Evolutionary conservation across 1,140 invertebrate genomes (phyloP), one percentile per base, ranked within the genome.

Genomic region (Pissodes strobi): DNA sequence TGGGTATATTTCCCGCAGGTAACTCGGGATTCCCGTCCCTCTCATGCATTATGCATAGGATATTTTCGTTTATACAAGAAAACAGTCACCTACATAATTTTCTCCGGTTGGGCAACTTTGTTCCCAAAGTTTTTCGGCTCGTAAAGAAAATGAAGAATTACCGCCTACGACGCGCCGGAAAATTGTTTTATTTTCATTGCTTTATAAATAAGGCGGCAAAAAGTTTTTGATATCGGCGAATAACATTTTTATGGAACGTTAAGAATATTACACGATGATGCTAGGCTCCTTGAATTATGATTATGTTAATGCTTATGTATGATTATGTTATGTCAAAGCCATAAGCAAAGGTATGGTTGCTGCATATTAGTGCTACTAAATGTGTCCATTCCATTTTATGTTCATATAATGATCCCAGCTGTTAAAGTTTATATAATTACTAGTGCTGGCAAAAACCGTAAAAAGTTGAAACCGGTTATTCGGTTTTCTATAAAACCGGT

Each of bases 31-130:
- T 62, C 38, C 23, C n/a, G 59, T 62, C 59, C 59, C 25, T 53
- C 49, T 74, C 71, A 76, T 76, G 72, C 68, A 74, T 74, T 64
- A 76, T 76, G 72, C 74, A 76, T 74, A 68, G 57, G 68, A 72
- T 71, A 74, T 76, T 76, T 76, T 73, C 72, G 69, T 74, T 72
- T 70, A 72, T 68, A 69, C 58, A 62, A 51, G 65, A 72, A 73
- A 73, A 73, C 72, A 74, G 69, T 66, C 69, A 71, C 69, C 67
- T 69, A 71, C 72, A 72, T 74, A 74, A 74, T 72, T 74, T 74
- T 65, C 68, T 62, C 38, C 27, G 59, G 46, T 62, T 38, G 34
- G 59, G 59, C 59, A 62, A 62, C 59, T 62, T 62, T 62, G 45
- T 62, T 53, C 59, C 2, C 59, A 62, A 62, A n/a, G n/a, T n/a